Evolutionary conservation across 2,113 vertebrate species (phyloP).

Genomic region (Lagopus muta): DNA sequence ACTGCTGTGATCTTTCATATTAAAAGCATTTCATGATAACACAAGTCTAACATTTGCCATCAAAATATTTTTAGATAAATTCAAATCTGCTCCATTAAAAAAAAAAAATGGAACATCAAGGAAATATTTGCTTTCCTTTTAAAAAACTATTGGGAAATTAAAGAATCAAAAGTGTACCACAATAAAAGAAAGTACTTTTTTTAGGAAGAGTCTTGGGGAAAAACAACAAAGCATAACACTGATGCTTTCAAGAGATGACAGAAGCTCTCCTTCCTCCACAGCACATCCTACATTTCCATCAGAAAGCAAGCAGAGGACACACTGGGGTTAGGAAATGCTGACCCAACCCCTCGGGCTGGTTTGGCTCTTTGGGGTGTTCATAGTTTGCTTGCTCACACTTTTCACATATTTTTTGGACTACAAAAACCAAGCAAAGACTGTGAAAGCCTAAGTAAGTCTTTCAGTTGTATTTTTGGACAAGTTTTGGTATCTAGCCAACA

Average conservation of each 20-base stretch:
- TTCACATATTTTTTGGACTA: neutral
- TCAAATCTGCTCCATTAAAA: neutral
- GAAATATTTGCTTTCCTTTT: neutral
- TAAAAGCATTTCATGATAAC: constrained; percentile 3
- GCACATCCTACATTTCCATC: neutral
- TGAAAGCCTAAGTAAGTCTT: neutral
- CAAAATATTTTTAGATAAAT: neutral
- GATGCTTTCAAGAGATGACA: neutral
- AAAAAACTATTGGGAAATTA: neutral
- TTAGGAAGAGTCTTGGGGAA: neutral
- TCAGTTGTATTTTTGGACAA: neutral
- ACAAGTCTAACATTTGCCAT: neutral
- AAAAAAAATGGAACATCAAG: neutral
- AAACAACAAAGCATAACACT: neutral
- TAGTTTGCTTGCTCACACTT: neutral
- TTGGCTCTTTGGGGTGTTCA: neutral
- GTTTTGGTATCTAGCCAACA: neutral
- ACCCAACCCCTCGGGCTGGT: neutral
- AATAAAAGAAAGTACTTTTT: neutral
- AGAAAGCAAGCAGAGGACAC: neutral
- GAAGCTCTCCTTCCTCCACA: neutral
- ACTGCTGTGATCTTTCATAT: neutral
- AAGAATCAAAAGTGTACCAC: neutral
- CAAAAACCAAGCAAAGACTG: neutral
- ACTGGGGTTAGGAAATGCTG: neutral